These are phyloP conservation scores for Plecturocebus donacophilus DNA, from an alignment of 2,113 vertebrate genomes.

Conservation along the genomic window DNA sequence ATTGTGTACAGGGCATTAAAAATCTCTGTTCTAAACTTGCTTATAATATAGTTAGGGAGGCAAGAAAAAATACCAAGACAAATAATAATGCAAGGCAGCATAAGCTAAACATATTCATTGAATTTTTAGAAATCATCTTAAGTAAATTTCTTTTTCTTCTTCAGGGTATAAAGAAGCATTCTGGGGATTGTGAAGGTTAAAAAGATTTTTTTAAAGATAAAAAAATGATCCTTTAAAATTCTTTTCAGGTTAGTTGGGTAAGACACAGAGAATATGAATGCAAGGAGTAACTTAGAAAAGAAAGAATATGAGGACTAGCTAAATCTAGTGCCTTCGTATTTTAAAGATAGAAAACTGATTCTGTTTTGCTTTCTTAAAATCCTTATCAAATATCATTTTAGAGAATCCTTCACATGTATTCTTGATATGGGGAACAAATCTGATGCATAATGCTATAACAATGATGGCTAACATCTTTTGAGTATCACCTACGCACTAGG, in stretches of 20 bases:
- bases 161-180: not conserved
- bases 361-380: not conserved
- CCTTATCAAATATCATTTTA: not conserved
- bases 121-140: not conserved
- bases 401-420: not conserved
- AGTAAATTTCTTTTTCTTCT: constrained; percentile 8
- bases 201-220: not conserved
- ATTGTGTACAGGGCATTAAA: not conserved
- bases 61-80: not conserved
- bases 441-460: not conserved
- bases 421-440: not conserved
- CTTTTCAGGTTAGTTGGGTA: not conserved
- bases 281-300: not conserved
- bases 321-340: not conserved
- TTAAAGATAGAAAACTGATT: not conserved
- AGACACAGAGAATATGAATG: not conserved
- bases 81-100: not conserved
- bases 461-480: not conserved
- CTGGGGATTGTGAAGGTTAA: not conserved
- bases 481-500: not conserved
- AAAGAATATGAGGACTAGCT: not conserved
- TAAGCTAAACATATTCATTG: not conserved
- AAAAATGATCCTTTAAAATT: not conserved
- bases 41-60: not conserved
- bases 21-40: constrained; percentile 15